A percentile compares a stretch with the other conserved stretches of the same genome.
These are phyloP conservation scores for Australoheros scitulus DNA, from an alignment of 2,113 vertebrate species.

Conservation along the genomic window DNA sequence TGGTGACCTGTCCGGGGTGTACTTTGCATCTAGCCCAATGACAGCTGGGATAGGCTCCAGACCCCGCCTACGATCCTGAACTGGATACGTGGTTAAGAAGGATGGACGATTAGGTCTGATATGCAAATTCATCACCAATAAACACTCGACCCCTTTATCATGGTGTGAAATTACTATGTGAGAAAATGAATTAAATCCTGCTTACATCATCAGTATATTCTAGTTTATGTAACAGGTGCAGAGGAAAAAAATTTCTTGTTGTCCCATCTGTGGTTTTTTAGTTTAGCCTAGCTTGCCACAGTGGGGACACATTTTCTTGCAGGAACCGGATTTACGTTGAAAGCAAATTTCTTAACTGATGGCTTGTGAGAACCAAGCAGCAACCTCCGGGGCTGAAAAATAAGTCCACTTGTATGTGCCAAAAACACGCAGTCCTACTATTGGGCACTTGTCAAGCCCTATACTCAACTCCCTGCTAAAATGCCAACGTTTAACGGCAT, in stretches of 20 bases:
- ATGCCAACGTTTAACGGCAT: not conserved
- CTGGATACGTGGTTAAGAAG: no score
- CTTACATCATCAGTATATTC: not conserved
- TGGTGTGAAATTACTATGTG: not conserved
- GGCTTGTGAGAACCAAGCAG: not conserved
- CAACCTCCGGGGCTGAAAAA: not conserved
- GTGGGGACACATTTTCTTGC: no score
- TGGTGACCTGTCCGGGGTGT: no score
- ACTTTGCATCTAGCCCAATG: no score
- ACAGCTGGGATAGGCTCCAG: not conserved
- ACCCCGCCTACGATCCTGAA: not conserved
- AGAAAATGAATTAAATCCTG: not conserved
- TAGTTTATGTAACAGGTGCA: not conserved
- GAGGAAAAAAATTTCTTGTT: rapidly evolving
- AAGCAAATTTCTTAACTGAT: not conserved
- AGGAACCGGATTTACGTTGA: not conserved
- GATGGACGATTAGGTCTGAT: not conserved
- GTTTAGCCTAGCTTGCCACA: not conserved
- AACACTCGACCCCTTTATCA: not conserved
- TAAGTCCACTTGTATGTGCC: not conserved
- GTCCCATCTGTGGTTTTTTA: not conserved
- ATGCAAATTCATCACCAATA: not conserved
- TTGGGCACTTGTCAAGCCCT: not conserved
- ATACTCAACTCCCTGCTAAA: not conserved
- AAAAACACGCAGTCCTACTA: not conserved